These are phyloP conservation scores for Pollenia labialis DNA, from an alignment of 2,888 invertebrate genomes.

Conservation along the genomic window DNA sequence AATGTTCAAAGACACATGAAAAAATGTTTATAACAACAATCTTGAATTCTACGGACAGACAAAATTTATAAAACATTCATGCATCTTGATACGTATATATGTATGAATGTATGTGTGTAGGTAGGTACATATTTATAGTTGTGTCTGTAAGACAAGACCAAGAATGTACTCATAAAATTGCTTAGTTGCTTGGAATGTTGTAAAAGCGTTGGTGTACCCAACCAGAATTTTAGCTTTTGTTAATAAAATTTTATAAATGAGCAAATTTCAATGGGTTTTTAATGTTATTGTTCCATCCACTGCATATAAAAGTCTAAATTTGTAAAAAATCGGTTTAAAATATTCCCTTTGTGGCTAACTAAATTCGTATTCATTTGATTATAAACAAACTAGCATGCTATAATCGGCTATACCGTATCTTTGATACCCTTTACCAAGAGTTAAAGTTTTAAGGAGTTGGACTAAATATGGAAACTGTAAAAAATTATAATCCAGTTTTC, in stretches of 20 bases:
- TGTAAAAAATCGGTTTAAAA: background rate
- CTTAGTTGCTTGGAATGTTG: slow-evolving; percentile 45
- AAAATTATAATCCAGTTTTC: no score
- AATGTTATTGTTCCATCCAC: slow-evolving; percentile 18
- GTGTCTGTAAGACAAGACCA: background rate
- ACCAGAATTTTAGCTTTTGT: slow-evolving; percentile 57
- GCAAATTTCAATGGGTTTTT: slow-evolving; percentile 7
- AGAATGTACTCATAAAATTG: slow-evolving; percentile 50
- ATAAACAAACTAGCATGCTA: no score
- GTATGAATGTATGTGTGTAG: background rate
- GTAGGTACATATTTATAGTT: background rate
- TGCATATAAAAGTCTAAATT: slow-evolving; percentile 3
- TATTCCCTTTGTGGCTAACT: no score
- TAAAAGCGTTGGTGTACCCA: slow-evolving; percentile 80
- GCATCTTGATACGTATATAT: slow-evolving; percentile 3
- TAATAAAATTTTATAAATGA: slow-evolving; percentile 51
- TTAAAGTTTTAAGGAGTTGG: no score
- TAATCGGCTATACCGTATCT: no score
- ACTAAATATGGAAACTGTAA: no score
- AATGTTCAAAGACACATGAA: slow-evolving; percentile 27
- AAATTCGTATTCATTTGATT: no score
- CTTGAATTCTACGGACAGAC: slow-evolving; percentile 59
- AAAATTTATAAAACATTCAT: slow-evolving; percentile 19
- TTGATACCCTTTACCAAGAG: no score
- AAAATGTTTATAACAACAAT: slow-evolving; percentile 55